Percentiles rank a stretch among this genome's conserved stretches.
phyloP scores from a whole-genome alignment of 2,888 invertebrate species.

The Protodeltote pygarga region DNA sequence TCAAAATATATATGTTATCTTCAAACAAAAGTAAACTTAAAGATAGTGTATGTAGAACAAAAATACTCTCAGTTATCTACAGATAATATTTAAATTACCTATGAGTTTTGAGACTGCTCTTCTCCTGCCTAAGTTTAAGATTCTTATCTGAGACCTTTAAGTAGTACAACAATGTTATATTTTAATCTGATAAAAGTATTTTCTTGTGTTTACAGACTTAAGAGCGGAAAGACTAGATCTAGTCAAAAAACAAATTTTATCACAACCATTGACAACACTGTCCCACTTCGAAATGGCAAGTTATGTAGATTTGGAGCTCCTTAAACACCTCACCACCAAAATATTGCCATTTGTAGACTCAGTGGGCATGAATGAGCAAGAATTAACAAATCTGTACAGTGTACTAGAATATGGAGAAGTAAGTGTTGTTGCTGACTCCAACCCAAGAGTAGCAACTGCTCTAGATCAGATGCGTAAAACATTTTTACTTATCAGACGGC shows the following conservation, averaged over 20 bases:
- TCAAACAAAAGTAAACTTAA: too few relatives aligned
- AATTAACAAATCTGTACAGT: slow-evolving; percentile 91
- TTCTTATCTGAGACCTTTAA: too few relatives aligned
- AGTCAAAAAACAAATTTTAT: slow-evolving; percentile 89
- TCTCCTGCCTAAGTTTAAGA: too few relatives aligned
- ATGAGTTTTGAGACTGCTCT: too few relatives aligned
- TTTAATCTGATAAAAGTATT: slow-evolving; percentile 17
- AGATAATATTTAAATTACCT: too few relatives aligned
- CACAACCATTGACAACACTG: slow-evolving; percentile 86
- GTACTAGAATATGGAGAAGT: slow-evolving; percentile 90
- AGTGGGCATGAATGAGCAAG: slow-evolving; percentile 96
- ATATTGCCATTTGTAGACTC: slow-evolving; percentile 93
- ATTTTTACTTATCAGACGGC: slow-evolving; percentile 84
- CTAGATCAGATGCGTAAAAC: slow-evolving; percentile 93
- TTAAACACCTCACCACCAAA: slow-evolving; percentile 88
- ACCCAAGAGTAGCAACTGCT: slow-evolving; percentile 92
- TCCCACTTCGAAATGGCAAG: slow-evolving; percentile 96
- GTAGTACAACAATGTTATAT: background rate
- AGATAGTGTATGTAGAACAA: too few relatives aligned
- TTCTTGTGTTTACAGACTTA: slow-evolving; percentile 82
- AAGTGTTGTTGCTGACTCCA: slow-evolving; percentile 91
- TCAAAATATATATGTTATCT: too few relatives aligned
- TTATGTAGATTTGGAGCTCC: slow-evolving; percentile 90
- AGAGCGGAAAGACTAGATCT: slow-evolving; percentile 88
- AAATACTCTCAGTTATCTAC: too few relatives aligned